A percentile compares a stretch with the other conserved stretches of the same genome.
Conservation (phyloP, 2,797 vertebrate species). For the Enteromius unitaeniatus region DNA sequence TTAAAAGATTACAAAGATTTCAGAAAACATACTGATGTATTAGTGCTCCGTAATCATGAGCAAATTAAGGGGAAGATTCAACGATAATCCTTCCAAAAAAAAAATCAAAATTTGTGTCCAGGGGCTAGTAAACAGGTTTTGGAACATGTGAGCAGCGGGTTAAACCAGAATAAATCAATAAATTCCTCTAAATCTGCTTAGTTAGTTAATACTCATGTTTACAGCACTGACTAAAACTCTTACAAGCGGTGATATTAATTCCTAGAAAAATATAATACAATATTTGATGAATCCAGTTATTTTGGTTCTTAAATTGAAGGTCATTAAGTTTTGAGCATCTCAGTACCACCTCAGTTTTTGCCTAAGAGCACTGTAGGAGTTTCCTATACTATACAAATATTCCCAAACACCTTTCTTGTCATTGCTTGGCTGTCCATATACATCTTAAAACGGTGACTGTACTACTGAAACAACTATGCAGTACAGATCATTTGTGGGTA, state of each 20-base stretch:
- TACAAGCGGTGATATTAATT: conserved; percentile 77
- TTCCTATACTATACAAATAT: neutral
- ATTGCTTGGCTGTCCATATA: conserved; percentile 59
- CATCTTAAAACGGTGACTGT: neutral
- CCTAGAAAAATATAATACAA: conserved; percentile 71
- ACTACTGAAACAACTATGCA: conserved; percentile 19
- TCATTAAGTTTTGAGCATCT: neutral
- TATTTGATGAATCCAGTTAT: conserved; percentile 73
- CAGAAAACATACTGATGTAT: conserved; percentile 31
- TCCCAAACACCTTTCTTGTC: conserved; percentile 12
- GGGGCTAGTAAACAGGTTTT: conserved; percentile 65
- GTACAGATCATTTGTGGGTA: conserved; percentile 19
- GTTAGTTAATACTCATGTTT: conserved; percentile 79
- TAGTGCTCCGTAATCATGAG: conserved; percentile 39
- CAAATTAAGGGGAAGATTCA: conserved; percentile 54
- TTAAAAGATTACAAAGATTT: conserved; percentile 52
- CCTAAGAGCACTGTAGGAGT: neutral
- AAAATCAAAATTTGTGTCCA: conserved; percentile 49
- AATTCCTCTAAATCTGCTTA: conserved; percentile 63
- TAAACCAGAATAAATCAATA: conserved; percentile 73
- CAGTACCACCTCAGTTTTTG: neutral
- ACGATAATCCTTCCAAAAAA: conserved; percentile 58
- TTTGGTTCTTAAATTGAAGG: conserved; percentile 57
- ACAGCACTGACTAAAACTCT: conserved; percentile 78
- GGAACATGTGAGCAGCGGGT: conserved; percentile 75